A percentile compares a stretch with the other conserved stretches of the same genome.
phyloP scores from a whole-genome alignment of 2,888 invertebrate species.

The Ormyrus pomaceus region DNA sequence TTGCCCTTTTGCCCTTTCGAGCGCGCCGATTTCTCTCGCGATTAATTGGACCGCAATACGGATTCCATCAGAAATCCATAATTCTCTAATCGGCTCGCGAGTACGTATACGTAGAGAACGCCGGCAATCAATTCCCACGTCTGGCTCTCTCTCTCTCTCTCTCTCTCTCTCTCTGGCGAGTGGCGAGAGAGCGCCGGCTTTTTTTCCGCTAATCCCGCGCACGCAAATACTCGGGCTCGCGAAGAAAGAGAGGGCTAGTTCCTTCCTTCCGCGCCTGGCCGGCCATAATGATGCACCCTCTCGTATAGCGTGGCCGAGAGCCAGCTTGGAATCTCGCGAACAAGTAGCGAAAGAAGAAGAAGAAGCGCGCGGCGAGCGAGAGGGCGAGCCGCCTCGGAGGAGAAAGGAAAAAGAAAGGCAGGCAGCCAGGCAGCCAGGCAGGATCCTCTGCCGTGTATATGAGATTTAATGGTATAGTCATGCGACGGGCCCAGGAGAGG shows the following conservation, averaged over 20 bases:
- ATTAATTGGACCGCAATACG: too few relatives aligned
- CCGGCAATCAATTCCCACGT: too few relatives aligned
- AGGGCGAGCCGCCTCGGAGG: not conserved
- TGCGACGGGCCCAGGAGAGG: conserved; percentile 60
- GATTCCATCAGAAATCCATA: too few relatives aligned
- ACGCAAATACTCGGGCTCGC: not conserved
- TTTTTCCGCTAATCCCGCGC: conserved; percentile 24
- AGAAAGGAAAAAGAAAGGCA: conserved; percentile 27
- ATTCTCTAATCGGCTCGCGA: too few relatives aligned
- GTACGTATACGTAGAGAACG: too few relatives aligned
- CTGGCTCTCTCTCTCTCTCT: too few relatives aligned
- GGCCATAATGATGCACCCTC: conserved; percentile 32
- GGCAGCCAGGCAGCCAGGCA: conserved; percentile 23
- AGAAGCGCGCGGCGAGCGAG: conserved; percentile 6
- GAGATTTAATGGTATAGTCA: conserved; percentile 70
- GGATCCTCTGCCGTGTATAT: conserved; percentile 58
- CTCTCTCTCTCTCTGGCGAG: not conserved
- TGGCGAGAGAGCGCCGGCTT: not conserved
- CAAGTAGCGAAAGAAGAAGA: conserved; percentile 42
- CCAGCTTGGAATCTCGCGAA: conserved; percentile 39
- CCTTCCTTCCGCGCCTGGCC: conserved; percentile 33
- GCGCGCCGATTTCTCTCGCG: not conserved
- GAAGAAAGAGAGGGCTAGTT: not conserved
- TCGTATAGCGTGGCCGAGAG: not conserved
- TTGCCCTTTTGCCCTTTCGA: conserved; percentile 27